Evolutionary conservation across 2,797 vertebrate species (phyloP).

Genomic region (Cheirogaleus major): DNA sequence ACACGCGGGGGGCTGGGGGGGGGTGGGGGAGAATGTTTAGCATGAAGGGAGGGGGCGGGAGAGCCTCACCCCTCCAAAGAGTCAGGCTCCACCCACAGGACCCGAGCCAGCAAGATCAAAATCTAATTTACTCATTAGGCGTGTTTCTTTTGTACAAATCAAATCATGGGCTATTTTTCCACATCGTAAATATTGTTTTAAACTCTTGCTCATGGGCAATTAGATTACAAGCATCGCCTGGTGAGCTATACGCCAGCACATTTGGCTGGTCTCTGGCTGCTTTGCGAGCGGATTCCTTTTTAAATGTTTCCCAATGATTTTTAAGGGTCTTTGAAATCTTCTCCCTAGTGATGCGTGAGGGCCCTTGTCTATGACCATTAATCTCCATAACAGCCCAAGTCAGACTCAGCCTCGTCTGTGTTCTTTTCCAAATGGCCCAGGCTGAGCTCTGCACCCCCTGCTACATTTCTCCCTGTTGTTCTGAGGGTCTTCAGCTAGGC

Average conservation of each 20-base stretch:
- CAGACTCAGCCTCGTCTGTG: constrained; percentile 31
- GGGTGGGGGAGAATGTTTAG: too few species aligned
- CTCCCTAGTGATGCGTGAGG: constrained; percentile 63
- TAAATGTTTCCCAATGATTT: constrained; percentile 74
- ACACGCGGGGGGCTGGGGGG: not conserved
- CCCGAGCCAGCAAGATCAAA: constrained; percentile 70
- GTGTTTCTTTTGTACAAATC: constrained; percentile 81
- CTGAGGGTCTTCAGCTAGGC: not conserved
- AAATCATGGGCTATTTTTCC: constrained; percentile 82
- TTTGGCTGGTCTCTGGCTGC: constrained; percentile 63
- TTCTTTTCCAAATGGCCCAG: constrained; percentile 18
- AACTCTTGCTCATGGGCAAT: constrained; percentile 82
- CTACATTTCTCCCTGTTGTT: not conserved
- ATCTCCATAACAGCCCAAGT: constrained; percentile 54
- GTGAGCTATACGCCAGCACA: constrained; percentile 62
- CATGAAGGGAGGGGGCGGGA: not conserved
- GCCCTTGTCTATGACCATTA: constrained; percentile 66
- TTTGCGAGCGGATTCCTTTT: constrained; percentile 70
- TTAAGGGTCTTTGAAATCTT: constrained; percentile 76
- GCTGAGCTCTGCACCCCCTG: not conserved
- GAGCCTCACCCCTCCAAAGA: constrained; percentile 9
- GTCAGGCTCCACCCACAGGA: constrained; percentile 47
- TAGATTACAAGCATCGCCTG: constrained; percentile 79
- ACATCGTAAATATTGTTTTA: constrained; percentile 82
- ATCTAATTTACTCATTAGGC: constrained; percentile 81